Conservation (phyloP, 2,113 vertebrate genomes). For the Sinocyclocheilus maitianheensis region DNA sequence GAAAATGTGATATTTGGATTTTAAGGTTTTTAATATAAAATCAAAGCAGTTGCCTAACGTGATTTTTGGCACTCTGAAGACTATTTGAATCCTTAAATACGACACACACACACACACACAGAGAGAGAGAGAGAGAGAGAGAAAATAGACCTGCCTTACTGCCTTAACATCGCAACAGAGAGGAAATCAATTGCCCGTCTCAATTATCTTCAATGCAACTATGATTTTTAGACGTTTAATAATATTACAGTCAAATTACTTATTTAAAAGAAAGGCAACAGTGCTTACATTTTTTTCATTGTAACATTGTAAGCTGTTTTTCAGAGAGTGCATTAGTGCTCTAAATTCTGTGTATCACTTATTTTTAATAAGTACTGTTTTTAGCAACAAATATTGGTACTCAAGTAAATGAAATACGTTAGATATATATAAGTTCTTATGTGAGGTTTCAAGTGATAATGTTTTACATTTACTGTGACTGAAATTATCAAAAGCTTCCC, state of each 20-base stretch:
- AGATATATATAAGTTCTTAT: not conserved
- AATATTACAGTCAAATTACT: not conserved
- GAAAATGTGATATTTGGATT: too few species aligned
- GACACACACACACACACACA: not conserved
- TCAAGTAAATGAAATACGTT: not conserved
- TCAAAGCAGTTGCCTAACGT: too few species aligned
- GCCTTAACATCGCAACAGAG: conserved; percentile 1
- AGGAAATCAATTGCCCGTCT: conserved; percentile 1
- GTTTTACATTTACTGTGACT: not conserved
- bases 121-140: not conserved
- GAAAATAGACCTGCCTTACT: conserved; percentile 1
- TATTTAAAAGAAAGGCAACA: not conserved
- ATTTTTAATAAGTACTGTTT: not conserved
- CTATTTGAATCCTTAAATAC: not conserved
- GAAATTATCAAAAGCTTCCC: not conserved
- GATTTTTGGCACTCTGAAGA: not conserved
- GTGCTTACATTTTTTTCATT: not conserved
- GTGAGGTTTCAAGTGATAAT: not conserved
- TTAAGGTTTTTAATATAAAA: too few species aligned
- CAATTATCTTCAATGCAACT: not conserved
- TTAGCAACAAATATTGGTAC: not conserved
- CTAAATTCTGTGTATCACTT: not conserved
- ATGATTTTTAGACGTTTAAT: not conserved
- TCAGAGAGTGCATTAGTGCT: not conserved
- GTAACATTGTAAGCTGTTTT: not conserved